Base-by-base conservation (phyloP, 2,888 invertebrate species). In the Orchesellides sinensis region DNA sequence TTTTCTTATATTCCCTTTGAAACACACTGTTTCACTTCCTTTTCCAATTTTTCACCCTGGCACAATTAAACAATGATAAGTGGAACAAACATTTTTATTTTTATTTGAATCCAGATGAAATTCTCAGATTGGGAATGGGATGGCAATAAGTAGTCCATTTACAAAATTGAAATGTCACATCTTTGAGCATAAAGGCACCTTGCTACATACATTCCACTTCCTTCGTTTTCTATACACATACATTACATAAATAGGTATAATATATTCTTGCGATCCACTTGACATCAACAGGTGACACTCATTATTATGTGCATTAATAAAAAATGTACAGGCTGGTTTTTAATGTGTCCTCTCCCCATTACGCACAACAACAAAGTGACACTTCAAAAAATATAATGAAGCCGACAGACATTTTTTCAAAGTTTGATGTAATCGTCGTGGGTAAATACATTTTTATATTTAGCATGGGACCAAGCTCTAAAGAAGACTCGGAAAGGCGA, bases 281-380 rank as follows among this genome's bases (percentile, higher is more conserved):
- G 74, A 74, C 52, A 65, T 21, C 21, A 17, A 74, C 74, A 74
- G 74, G 74, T 74, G 74, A 74, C 74, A 63, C 74, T 74, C 74
- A 74, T 74, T 73, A 65, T 25, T 74, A 74, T 74, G 74, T 49
- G 23, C 74, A 74, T 74, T 35, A 19, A 25, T 49, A 73, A n/a
- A 72, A 72, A 72, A 72, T 72, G 59, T 21, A 35, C 29, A 69
- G 52, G 54, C 32, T 35, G 8, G 54, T 69, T 69, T 68, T 54
- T 54, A 69, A 69, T 69, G 69, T 21, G 29, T 14, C 52, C 10
- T 32, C 52, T 69, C 32, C 52, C 47, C 21, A 69, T 54, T 47
- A 35, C 8, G 23, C 0, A 35, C 52, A 69, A 54, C 32, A 63
- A 19, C 1, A 47, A 54, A 54, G 59, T 59, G 72, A 72, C 72